Percentiles rank a stretch among this genome's conserved stretches.
Conservation (phyloP, 37 sponge, comb jelly and placozoan genomes). For the Bolinopsis microptera region DNA sequence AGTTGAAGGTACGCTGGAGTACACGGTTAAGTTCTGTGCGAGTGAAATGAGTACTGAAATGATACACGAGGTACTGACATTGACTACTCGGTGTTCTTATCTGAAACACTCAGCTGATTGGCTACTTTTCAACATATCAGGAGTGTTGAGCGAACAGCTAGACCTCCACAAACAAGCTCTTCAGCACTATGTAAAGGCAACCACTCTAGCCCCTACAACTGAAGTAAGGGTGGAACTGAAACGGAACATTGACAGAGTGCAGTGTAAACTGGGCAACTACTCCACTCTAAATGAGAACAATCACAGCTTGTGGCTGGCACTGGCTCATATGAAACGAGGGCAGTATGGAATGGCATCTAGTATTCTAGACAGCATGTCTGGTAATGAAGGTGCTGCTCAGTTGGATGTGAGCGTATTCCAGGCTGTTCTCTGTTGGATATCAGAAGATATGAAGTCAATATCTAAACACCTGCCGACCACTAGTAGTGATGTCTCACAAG, state of each 20-base stretch:
- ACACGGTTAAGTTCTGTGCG: neutral
- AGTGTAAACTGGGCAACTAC: slow-evolving; percentile 29
- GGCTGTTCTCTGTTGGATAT: slow-evolving; percentile 35
- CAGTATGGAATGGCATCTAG: slow-evolving; percentile 31
- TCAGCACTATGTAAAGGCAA: neutral
- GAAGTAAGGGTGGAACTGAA: neutral
- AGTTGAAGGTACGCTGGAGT: slow-evolving; percentile 39
- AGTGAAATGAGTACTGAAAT: neutral
- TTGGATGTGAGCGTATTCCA: slow-evolving; percentile 22
- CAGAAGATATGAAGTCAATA: neutral
- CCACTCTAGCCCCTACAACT: neutral
- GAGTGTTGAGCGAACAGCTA: neutral
- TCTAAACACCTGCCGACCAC: neutral
- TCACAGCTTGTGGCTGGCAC: slow-evolving; percentile 9
- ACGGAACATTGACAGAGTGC: slow-evolving; percentile 7
- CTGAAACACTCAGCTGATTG: slow-evolving; percentile 14
- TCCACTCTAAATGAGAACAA: neutral
- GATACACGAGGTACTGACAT: slow-evolving; percentile 1
- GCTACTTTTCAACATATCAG: neutral
- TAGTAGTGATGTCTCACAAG: neutral
- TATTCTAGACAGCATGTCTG: slow-evolving; percentile 53
- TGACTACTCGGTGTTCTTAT: neutral
- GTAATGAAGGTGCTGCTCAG: neutral
- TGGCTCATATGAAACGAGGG: slow-evolving; percentile 32
- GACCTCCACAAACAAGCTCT: neutral